Evolutionary conservation across 2,797 vertebrate species (phyloP).

Genomic region (Malacoctenus gilli): DNA sequence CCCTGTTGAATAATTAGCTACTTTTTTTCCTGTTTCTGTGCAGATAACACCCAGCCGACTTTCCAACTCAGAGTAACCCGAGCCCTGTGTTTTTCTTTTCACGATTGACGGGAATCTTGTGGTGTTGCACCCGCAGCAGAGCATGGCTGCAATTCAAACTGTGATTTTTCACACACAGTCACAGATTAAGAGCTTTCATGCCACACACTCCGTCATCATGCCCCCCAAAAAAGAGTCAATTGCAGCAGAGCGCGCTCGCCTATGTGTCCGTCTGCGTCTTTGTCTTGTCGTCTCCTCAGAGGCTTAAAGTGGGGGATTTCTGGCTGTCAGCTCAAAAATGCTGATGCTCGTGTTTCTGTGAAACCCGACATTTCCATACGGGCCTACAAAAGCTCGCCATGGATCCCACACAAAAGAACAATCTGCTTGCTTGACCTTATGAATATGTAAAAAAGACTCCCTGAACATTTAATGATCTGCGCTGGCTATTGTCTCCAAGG

Average conservation of each 20-base stretch:
- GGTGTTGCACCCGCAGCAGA: background rate
- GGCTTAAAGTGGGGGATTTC: constrained; percentile 49
- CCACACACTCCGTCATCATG: constrained; percentile 9
- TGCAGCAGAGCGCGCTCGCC: constrained; percentile 9
- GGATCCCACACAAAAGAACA: constrained; percentile 60
- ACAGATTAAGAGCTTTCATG: background rate
- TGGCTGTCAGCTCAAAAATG: constrained; percentile 60
- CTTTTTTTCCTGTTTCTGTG: too few species aligned
- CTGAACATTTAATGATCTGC: constrained; percentile 22
- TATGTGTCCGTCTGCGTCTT: constrained; percentile 39
- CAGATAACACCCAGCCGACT: too few species aligned
- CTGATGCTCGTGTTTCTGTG: constrained; percentile 69
- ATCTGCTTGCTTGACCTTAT: constrained; percentile 47
- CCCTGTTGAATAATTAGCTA: too few species aligned
- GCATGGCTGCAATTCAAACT: background rate
- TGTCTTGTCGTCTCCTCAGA: constrained; percentile 54
- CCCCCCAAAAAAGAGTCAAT: constrained; percentile 30
- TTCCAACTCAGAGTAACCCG: too few species aligned
- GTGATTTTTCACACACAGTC: background rate
- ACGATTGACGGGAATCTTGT: background rate
- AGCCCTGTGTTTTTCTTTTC: too few species aligned
- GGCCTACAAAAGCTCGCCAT: constrained; percentile 34
- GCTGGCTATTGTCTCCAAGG: constrained; percentile 5
- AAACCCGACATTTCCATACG: constrained; percentile 64
- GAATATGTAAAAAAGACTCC: constrained; percentile 46